Evolutionary conservation across 2,797 vertebrate species (phyloP).

Genomic region (Nyctalus aviator): DNA sequence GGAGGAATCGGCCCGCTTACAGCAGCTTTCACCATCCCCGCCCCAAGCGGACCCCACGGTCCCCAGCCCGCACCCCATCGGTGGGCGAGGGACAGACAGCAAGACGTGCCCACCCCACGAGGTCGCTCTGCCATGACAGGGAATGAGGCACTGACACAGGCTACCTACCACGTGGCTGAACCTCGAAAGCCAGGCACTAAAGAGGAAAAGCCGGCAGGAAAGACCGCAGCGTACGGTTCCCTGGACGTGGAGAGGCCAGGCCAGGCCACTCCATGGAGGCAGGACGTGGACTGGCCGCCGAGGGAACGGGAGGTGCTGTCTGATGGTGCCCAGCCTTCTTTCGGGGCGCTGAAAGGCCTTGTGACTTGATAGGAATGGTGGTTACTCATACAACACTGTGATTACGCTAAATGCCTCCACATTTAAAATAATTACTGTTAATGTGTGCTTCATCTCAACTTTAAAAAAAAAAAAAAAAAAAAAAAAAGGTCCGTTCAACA

Average conservation of each 20-base stretch:
- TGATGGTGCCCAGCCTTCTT: not conserved
- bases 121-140: not conserved
- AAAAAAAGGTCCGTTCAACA: not conserved
- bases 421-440: not conserved
- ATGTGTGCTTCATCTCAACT: not conserved
- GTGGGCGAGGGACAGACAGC: rapidly evolving
- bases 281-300: not conserved
- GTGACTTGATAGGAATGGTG: not conserved
- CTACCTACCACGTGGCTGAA: rapidly evolving
- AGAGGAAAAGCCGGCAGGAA: not conserved
- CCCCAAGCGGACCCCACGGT: rapidly evolving
- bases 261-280: not conserved
- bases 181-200: rapidly evolving
- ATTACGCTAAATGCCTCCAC: not conserved
- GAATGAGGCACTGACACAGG: rapidly evolving
- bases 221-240: rapidly evolving
- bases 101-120: rapidly evolving
- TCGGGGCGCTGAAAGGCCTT: not conserved
- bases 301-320: not conserved
- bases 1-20: not conserved
- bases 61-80: not conserved
- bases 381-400: rapidly evolving
- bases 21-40: not conserved
- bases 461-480: not conserved
- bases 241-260: rapidly evolving